A percentile compares a stretch with the other conserved stretches of the same genome.
These are phyloP conservation scores for Pristionchus entomophagus DNA, from an alignment of 2,888 invertebrate genomes.

Conservation along the genomic window DNA sequence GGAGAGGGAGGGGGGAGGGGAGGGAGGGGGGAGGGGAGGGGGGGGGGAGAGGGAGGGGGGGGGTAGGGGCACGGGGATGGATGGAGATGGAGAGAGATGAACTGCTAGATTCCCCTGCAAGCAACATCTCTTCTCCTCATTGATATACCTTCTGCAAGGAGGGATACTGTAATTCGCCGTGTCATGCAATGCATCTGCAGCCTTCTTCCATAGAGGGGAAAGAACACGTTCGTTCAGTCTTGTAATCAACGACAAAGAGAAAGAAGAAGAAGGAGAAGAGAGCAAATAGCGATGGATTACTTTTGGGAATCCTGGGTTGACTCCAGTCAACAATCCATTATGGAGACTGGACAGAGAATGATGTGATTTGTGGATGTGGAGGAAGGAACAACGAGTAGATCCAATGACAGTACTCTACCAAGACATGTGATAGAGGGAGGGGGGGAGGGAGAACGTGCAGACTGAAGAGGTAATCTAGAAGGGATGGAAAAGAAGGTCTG, in stretches of 20 bases:
- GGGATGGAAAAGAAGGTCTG: not conserved
- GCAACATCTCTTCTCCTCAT: not conserved
- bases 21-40: no score
- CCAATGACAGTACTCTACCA: no score
- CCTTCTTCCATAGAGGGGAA: not conserved
- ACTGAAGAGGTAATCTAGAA: no score
- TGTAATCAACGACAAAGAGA: conserved; percentile 9
- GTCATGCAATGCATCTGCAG: not conserved
- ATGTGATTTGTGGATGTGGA: not conserved
- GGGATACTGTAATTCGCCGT: no score
- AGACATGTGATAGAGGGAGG: no score
- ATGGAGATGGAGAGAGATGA: not conserved
- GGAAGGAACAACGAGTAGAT: not conserved
- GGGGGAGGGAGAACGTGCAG: no score
- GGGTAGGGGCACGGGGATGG: no score
- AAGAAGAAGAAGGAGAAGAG: not conserved
- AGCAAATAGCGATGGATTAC: conserved; percentile 17
- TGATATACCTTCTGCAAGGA: not conserved
- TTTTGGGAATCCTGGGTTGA: conserved; percentile 1
- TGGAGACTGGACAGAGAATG: not conserved
- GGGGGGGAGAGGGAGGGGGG: no score
- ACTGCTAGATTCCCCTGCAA: not conserved
- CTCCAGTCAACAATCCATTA: conserved; percentile 32
- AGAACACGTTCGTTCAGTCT: not conserved
- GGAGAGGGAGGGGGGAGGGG: no score